Conservation (phyloP, 2,888 invertebrate genomes). For the Abrostola tripartita region DNA sequence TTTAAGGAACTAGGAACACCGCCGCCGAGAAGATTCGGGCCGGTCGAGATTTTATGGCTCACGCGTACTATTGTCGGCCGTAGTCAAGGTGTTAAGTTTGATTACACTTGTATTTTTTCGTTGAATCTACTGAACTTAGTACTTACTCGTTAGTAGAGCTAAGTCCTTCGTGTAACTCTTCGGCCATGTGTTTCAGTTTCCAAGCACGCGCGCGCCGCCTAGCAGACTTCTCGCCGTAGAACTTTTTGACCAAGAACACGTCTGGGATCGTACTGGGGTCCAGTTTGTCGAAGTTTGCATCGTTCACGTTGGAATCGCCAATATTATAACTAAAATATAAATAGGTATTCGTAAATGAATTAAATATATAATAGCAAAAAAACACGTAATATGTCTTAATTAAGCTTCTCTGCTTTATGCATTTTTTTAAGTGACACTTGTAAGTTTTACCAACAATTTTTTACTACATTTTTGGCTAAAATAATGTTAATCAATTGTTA, state of each 20-base stretch:
- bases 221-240: conserved; percentile 92
- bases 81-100: too few relatives aligned
- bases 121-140: neutral
- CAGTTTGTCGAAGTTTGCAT: conserved; percentile 95
- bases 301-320: conserved; percentile 96
- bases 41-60: too few relatives aligned
- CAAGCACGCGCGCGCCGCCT: conserved; percentile 94
- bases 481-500: too few relatives aligned
- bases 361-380: neutral
- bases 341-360: neutral
- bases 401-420: too few relatives aligned
- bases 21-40: too few relatives aligned
- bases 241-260: conserved; percentile 98
- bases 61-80: too few relatives aligned
- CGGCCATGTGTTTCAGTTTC: conserved; percentile 96
- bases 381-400: too few relatives aligned
- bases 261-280: conserved; percentile 92
- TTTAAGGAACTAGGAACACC: too few relatives aligned
- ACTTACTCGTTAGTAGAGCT: conserved; percentile 87
- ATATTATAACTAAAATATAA: conserved; percentile 92
- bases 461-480: too few relatives aligned
- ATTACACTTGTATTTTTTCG: neutral
- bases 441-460: too few relatives aligned
- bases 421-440: too few relatives aligned
- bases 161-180: conserved; percentile 87